Evolutionary conservation across 2,797 vertebrate genomes (phyloP), one percentile per base, ranked within the genome.

Genomic region (Crypturellus tataupa): DNA sequence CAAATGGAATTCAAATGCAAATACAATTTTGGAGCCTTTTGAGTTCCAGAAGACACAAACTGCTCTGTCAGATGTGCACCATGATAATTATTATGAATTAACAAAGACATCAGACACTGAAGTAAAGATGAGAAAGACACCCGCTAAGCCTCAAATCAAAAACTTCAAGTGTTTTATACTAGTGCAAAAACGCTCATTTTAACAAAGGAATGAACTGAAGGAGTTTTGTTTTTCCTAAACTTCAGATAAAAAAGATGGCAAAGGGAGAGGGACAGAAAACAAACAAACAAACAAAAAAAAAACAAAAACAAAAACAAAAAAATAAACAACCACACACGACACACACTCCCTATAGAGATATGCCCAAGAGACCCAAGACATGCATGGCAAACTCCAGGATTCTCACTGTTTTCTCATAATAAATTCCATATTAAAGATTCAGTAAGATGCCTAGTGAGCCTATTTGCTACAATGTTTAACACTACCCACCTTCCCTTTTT

Each of bases 191-290:
- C 15, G n/a, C 33, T 64, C 49, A 88, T 23, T 55, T 55, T 71
- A 56, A 76, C 71, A 39, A 79, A 85, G 71, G 62, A 90, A 95
- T 79, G 23, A 94, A 93, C 19, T 20, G 19, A 46, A 46, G 19
- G 46, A 46, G 46, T 4, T 20, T 46, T 21, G 20, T 42, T 46
- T 46, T 21, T 42, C 40, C 46, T 53, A 27, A 53, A 16, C 27
- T 53, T 53, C 25, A 24, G 27, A 53, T 16, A 46, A 31, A n/a
- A 46, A 27, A 31, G 31, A 24, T 5, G 10, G 49, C 15, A 46
- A 23, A 31, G 42, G 47, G 47, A 23, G 47, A 24, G 49, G 49
- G 49, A 51, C 24, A 25, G 27, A 27, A 51, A 49, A 51, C 14
- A 27, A 27, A 39, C 10, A 39, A 39, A 39, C 10, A 39, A 39